phyloP scores from a whole-genome alignment of 2,113 vertebrate genomes.

The Ahaetulla prasina region DNA sequence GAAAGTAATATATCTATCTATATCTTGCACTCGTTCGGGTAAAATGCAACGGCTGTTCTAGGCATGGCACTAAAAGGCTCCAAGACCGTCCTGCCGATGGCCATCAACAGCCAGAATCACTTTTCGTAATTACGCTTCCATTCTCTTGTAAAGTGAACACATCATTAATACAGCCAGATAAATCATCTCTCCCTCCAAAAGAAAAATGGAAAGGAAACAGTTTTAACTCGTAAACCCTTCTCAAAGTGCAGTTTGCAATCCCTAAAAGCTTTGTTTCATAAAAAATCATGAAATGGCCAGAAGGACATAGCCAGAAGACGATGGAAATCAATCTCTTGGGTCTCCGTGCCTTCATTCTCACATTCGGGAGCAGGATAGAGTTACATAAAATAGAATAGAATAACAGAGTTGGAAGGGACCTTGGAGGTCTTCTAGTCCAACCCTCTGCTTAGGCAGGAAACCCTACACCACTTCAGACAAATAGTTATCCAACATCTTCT shows the following conservation, averaged over 20 bases:
- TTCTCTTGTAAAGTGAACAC: not conserved
- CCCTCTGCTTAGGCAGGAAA: too few species aligned
- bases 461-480: too few species aligned
- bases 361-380: too few species aligned
- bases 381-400: too few species aligned
- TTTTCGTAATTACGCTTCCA: not conserved
- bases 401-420: too few species aligned
- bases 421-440: too few species aligned
- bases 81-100: not conserved
- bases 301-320: not conserved
- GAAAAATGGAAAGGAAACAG: not conserved
- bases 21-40: not conserved
- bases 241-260: not conserved
- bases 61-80: not conserved
- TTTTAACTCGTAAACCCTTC: accelerated
- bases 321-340: not conserved
- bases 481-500: too few species aligned
- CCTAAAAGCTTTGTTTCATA: conserved; percentile 8
- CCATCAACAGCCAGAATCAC: conserved; percentile 8
- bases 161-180: not conserved
- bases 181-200: not conserved
- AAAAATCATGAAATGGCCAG: not conserved
- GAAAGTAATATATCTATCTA: not conserved
- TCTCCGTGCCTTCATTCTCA: too few species aligned
- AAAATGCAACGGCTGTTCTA: not conserved